Conservation (phyloP, 1,140 invertebrate species). For the Lerema accius region DNA sequence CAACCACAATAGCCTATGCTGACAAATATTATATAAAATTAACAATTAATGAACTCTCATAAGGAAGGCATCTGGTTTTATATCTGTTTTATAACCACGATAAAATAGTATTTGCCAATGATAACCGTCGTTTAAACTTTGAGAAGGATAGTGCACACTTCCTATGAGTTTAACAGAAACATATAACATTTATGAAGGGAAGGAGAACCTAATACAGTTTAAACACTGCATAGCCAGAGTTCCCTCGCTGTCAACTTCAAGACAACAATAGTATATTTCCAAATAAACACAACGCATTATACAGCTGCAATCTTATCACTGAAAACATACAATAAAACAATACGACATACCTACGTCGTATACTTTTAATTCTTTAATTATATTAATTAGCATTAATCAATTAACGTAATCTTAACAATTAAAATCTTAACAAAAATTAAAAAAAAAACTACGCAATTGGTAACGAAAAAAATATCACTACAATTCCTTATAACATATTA, state of each 20-base stretch:
- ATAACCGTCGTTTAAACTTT: conserved; percentile 2
- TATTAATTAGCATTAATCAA: conserved; percentile 34
- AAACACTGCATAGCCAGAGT: conserved; percentile 19
- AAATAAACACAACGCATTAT: conserved; percentile 42
- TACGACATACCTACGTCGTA: conserved; percentile 12
- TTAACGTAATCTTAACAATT: conserved; percentile 53
- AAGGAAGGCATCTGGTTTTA: conserved; percentile 4
- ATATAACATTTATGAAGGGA: neutral
- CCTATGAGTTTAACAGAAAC: neutral
- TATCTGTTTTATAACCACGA: conserved; percentile 6
- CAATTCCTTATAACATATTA: conserved; percentile 51
- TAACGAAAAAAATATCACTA: conserved; percentile 77
- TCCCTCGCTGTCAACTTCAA: conserved; percentile 8
- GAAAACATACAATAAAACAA: conserved; percentile 45
- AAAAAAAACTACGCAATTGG: conserved; percentile 61
- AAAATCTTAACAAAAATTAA: conserved; percentile 45
- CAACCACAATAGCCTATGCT: conserved; percentile 6
- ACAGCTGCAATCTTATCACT: conserved; percentile 55
- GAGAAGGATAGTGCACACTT: neutral
- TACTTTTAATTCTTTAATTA: conserved; percentile 15
- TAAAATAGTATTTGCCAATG: conserved; percentile 9
- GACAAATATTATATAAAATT: conserved; percentile 2
- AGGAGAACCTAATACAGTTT: conserved; percentile 10
- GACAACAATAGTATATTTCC: conserved; percentile 33
- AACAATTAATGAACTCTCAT: conserved; percentile 10